phyloP scores from a whole-genome alignment of 2,797 vertebrate species.

The Gallinago solitaria region DNA sequence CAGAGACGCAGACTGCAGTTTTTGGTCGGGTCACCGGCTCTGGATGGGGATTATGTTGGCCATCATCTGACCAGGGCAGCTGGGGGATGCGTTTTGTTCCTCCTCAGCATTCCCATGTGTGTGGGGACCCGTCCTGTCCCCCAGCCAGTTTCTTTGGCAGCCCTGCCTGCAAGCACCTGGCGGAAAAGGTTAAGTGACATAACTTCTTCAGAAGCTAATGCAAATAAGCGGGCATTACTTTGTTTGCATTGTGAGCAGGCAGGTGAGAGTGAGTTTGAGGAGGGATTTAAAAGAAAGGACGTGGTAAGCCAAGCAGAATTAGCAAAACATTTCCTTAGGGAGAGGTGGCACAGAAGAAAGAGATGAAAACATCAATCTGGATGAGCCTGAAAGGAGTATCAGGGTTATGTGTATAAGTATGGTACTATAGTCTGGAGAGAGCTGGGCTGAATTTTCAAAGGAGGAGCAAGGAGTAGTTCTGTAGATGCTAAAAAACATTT shows the following conservation, averaged over 20 bases:
- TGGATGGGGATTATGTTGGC: not conserved
- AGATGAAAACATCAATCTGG: not conserved
- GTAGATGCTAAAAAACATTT: not conserved
- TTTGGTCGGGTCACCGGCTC: not conserved
- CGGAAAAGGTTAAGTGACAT: not conserved
- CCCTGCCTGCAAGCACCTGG: not conserved
- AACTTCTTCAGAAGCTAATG: not conserved
- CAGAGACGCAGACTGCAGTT: not conserved
- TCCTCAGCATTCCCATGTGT: not conserved
- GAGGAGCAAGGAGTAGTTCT: not conserved
- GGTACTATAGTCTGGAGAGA: not conserved
- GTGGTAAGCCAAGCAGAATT: not conserved
- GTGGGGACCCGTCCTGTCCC: not conserved
- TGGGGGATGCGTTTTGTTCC: not conserved
- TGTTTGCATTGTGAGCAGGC: not conserved
- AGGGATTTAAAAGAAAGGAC: slow-evolving; percentile 2
- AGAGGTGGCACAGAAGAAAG: not conserved
- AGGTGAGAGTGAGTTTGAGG: not conserved
- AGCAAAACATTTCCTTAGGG: not conserved
- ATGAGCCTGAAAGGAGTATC: not conserved
- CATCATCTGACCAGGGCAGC: not conserved
- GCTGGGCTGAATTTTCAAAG: not conserved
- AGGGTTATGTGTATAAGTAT: not conserved
- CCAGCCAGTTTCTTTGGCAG: not conserved
- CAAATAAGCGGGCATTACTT: not conserved